Percentiles rank a stretch among this genome's conserved stretches.
Evolutionary conservation across 2,113 vertebrate species (phyloP).

Genomic region (Ariopsis seemanni): DNA sequence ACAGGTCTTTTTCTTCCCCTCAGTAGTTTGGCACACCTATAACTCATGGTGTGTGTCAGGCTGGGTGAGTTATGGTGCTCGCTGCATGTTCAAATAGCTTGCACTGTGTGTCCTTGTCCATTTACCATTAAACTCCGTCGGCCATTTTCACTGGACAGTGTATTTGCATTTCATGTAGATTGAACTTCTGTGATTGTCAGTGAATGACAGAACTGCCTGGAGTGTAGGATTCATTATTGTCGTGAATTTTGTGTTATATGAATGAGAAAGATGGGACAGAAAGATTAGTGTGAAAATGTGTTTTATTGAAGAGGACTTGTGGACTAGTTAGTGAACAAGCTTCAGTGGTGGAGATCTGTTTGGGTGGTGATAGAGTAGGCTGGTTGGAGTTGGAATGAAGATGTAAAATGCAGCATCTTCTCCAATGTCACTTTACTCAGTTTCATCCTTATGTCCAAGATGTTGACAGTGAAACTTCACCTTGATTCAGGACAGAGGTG

Average conservation of each 20-base stretch:
- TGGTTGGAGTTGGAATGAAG: constrained; percentile 17
- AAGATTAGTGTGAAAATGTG: not conserved
- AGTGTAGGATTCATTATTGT: not conserved
- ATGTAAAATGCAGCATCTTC: constrained; percentile 1
- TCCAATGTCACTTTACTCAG: constrained; percentile 41
- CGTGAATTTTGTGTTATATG: not conserved
- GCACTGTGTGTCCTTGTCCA: constrained; percentile 69
- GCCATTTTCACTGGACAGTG: constrained; percentile 66
- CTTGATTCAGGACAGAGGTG: constrained; percentile 52
- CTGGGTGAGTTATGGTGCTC: constrained; percentile 72
- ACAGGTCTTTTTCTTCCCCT: constrained; percentile 52
- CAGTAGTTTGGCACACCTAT: constrained; percentile 73
- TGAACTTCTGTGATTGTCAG: not conserved
- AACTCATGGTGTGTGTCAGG: constrained; percentile 71
- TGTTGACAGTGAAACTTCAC: constrained; percentile 54
- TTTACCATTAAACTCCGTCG: constrained; percentile 70
- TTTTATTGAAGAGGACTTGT: constrained; percentile 3
- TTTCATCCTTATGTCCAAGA: constrained; percentile 36
- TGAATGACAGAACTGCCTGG: not conserved
- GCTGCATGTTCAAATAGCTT: constrained; percentile 58
- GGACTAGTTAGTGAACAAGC: not conserved
- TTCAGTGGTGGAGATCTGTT: not conserved
- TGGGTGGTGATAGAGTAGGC: not conserved
- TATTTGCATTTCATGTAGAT: constrained; percentile 70
- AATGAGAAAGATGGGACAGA: not conserved